These are phyloP conservation scores for Chironomus striatipennis DNA, from an alignment of 1,140 invertebrate genomes.

Conservation along the genomic window DNA sequence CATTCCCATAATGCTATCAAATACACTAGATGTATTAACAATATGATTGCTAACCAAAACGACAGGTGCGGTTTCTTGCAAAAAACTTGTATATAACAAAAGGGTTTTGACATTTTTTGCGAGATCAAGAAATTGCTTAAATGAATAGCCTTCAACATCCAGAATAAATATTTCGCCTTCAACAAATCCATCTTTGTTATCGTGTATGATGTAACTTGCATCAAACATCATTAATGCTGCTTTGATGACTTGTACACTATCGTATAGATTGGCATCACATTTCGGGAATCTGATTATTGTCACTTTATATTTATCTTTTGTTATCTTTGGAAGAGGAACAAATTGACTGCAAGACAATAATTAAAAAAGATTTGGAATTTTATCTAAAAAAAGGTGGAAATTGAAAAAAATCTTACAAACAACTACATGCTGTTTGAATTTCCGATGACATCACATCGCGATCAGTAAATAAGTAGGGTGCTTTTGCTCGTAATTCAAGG, in stretches of 20 bases:
- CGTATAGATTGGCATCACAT: neutral
- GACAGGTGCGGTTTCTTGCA: neutral
- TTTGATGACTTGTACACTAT: neutral
- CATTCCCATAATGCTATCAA: neutral
- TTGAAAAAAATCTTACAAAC: neutral
- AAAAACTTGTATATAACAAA: neutral
- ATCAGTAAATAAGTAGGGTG: neutral
- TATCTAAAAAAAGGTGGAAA: neutral
- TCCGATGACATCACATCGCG: neutral
- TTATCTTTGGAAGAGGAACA: constrained; percentile 7
- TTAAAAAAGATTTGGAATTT: neutral
- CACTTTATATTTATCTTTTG: constrained; percentile 7
- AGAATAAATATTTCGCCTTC: constrained; percentile 15
- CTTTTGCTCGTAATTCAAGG: neutral
- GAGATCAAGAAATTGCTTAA: neutral
- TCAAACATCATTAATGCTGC: neutral
- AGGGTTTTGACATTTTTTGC: neutral
- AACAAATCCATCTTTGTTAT: constrained; percentile 17
- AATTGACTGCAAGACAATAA: neutral
- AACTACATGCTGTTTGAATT: neutral
- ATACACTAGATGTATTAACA: neutral
- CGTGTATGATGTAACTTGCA: neutral
- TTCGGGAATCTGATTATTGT: neutral
- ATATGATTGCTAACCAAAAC: neutral
- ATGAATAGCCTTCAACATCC: neutral